These are phyloP conservation scores for Tadarida brasiliensis DNA, from an alignment of 2,797 vertebrate species.

Conservation along the genomic window DNA sequence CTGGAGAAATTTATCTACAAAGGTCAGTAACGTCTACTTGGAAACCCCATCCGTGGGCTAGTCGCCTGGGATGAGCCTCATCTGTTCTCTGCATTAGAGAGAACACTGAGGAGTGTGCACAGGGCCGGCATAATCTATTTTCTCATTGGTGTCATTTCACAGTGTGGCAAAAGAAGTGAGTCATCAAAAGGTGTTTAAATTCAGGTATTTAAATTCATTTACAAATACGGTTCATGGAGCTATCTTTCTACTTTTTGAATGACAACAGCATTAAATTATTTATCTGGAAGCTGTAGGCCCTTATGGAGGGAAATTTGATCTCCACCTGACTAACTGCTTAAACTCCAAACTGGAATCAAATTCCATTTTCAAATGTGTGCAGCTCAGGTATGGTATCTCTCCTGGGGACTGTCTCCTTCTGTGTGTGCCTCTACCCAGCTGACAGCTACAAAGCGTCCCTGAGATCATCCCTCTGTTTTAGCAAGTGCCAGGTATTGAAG, in stretches of 20 bases:
- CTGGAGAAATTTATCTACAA: slow-evolving; percentile 96
- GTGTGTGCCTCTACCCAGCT: not conserved
- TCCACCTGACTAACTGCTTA: not conserved
- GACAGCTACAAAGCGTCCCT: not conserved
- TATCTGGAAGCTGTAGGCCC: not conserved
- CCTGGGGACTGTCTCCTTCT: not conserved
- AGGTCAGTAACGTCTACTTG: slow-evolving; percentile 89
- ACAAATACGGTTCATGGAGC: not conserved
- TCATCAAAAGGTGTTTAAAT: not conserved
- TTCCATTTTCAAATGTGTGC: slow-evolving; percentile 1
- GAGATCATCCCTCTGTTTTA: not conserved
- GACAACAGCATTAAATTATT: not conserved
- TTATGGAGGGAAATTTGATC: not conserved
- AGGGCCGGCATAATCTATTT: not conserved
- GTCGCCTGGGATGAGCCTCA: not conserved
- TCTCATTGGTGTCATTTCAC: not conserved
- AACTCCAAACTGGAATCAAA: not conserved
- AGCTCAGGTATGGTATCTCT: not conserved
- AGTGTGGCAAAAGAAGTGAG: not conserved
- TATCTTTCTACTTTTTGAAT: not conserved
- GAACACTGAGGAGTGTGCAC: not conserved
- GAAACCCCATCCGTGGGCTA: not conserved
- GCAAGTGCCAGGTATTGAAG: not conserved
- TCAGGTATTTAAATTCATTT: not conserved
- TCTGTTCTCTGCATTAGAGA: slow-evolving; percentile 47